Conservation (phyloP, 2,797 vertebrate species). For the Neopelma chrysocephalum region DNA sequence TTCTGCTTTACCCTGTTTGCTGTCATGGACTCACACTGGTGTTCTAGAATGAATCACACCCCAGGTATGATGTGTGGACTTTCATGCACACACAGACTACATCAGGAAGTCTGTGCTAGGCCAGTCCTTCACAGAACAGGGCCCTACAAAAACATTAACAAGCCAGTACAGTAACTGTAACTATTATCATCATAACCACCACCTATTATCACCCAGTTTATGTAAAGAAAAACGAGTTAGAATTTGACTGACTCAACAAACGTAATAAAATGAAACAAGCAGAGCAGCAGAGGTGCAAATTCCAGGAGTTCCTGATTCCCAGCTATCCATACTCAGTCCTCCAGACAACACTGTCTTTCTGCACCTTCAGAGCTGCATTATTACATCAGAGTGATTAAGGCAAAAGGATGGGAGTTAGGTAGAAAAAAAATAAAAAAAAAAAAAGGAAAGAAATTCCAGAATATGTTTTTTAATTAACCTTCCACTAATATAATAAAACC, state of each 20-base stretch:
- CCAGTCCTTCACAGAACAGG: not conserved
- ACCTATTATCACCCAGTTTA: not conserved
- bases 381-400: not conserved
- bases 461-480: not conserved
- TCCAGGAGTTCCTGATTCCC: not conserved
- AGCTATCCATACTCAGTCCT: not conserved
- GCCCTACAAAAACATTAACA: not conserved
- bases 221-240: not conserved
- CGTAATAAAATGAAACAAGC: not conserved
- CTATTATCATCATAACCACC: not conserved
- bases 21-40: not conserved
- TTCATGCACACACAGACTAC: not conserved
- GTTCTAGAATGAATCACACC: not conserved
- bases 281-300: not conserved
- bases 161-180: not conserved
- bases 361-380: not conserved
- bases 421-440: not conserved
- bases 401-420: not conserved
- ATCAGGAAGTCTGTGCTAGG: not conserved
- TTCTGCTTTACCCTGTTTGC: not conserved
- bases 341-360: not conserved
- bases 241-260: not conserved
- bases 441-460: not conserved
- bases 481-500: not conserved
- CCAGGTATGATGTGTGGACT: rapidly evolving